Conservation (phyloP, 2,113 vertebrate species). For the Eonycteris spelaea region DNA sequence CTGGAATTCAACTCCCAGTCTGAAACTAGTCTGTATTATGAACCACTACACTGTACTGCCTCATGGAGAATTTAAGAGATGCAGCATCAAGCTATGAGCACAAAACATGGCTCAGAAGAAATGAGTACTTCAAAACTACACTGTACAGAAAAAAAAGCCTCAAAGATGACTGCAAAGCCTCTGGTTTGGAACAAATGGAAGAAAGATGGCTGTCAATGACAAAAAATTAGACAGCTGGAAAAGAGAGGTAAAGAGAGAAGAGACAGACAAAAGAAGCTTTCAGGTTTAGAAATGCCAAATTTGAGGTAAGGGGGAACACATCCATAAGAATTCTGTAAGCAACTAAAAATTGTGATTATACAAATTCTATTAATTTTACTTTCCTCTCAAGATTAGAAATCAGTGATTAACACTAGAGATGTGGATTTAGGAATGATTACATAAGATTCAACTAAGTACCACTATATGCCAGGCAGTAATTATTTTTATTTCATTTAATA, state of each 20-base stretch:
- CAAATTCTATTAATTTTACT: background rate
- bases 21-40: background rate
- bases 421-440: background rate
- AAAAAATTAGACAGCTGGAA: background rate
- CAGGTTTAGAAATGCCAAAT: background rate
- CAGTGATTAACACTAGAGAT: conserved; percentile 22
- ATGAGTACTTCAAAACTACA: background rate
- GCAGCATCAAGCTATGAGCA: background rate
- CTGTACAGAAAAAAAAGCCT: background rate
- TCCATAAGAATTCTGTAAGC: background rate
- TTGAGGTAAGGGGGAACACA: background rate
- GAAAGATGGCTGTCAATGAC: background rate
- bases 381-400: conserved; percentile 32
- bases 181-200: background rate
- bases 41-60: background rate
- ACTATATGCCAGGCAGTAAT: background rate
- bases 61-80: background rate
- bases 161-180: background rate
- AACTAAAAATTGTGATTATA: background rate
- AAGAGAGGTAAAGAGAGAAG: background rate
- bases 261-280: background rate
- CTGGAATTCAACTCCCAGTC: background rate
- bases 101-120: background rate
- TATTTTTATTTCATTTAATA: background rate
- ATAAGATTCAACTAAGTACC: conserved; percentile 1